A percentile compares a stretch with the other conserved stretches of the same genome.
phyloP scores from a whole-genome alignment of 2,888 invertebrate species.

The Eristalis intricaria region DNA sequence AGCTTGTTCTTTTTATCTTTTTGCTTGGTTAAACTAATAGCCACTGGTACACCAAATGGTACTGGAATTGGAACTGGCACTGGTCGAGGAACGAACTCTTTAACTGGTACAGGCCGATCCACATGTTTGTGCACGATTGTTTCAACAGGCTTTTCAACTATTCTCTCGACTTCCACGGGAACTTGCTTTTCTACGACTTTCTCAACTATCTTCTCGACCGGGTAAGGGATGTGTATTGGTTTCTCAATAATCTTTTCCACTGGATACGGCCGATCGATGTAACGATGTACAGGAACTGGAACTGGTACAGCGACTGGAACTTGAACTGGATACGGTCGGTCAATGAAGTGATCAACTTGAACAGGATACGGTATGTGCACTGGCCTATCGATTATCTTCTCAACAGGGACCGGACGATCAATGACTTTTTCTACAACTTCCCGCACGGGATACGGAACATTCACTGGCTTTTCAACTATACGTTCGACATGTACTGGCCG shows the following conservation, averaged over 20 bases:
- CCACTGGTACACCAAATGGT: conserved; percentile 83
- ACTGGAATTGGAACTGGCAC: conserved; percentile 82
- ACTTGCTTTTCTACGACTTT: conserved; percentile 83
- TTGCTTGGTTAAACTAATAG: conserved; percentile 61
- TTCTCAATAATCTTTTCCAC: conserved; percentile 81
- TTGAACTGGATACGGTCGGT: conserved; percentile 82
- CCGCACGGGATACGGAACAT: conserved; percentile 81
- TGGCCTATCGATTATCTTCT: conserved; percentile 81
- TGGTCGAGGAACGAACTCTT: conserved; percentile 80
- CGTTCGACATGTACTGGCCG: conserved; percentile 74
- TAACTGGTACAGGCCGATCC: conserved; percentile 80
- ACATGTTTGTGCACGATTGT: conserved; percentile 80
- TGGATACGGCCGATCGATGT: conserved; percentile 82
- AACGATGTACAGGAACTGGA: conserved; percentile 82
- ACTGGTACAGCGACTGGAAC: conserved; percentile 83
- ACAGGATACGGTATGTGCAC: conserved; percentile 81
- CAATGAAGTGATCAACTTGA: conserved; percentile 80
- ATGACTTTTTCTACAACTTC: conserved; percentile 79
- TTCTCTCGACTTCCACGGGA: conserved; percentile 80
- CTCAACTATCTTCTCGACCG: conserved; percentile 82
- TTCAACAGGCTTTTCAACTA: conserved; percentile 85
- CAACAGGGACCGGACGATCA: conserved; percentile 79
- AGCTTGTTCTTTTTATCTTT: background rate
- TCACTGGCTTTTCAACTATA: conserved; percentile 83
- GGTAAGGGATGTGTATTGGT: conserved; percentile 82